phyloP scores from a whole-genome alignment of 2,797 vertebrate genomes.

The Erpetoichthys calabaricus region DNA sequence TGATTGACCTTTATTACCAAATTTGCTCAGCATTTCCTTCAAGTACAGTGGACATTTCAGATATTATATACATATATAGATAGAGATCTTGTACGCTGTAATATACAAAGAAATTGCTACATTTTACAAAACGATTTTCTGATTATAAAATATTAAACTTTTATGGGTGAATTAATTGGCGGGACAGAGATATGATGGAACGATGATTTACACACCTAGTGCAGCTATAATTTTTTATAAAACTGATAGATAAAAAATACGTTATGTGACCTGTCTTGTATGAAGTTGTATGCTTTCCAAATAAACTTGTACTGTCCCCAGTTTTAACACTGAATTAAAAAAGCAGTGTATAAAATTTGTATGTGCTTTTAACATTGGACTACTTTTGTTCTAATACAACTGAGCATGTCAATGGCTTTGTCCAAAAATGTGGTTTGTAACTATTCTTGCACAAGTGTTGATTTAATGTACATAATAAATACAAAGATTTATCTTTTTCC shows the following conservation, averaged over 20 bases:
- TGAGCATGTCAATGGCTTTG: constrained; percentile 53
- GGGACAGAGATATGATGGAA: constrained; percentile 31
- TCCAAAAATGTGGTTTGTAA: constrained; percentile 41
- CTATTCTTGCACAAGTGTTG: constrained; percentile 32
- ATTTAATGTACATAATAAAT: constrained; percentile 50
- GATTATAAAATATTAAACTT: constrained; percentile 5
- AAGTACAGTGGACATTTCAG: constrained; percentile 2
- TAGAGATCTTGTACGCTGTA: too few species aligned
- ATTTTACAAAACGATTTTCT: constrained; percentile 37
- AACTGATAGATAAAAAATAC: constrained; percentile 11
- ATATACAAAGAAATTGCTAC: constrained; percentile 15
- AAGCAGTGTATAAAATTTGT: constrained; percentile 17
- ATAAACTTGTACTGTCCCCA: too few species aligned
- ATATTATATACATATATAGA: constrained; percentile 6
- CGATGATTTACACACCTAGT: constrained; percentile 23
- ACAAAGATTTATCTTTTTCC: constrained; percentile 11
- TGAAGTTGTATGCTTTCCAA: too few species aligned
- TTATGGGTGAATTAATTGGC: constrained; percentile 5
- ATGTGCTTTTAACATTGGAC: constrained; percentile 39
- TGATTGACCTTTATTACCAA: constrained; percentile 27
- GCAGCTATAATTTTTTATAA: constrained; percentile 16
- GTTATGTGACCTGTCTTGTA: too few species aligned
- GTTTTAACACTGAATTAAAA: neutral
- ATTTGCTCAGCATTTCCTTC: constrained; percentile 22
- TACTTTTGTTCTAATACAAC: constrained; percentile 37